Percentiles rank a stretch among this genome's conserved stretches.
phyloP scores from a whole-genome alignment of 2,797 vertebrate species.

The Syngnathus rostellatus region DNA sequence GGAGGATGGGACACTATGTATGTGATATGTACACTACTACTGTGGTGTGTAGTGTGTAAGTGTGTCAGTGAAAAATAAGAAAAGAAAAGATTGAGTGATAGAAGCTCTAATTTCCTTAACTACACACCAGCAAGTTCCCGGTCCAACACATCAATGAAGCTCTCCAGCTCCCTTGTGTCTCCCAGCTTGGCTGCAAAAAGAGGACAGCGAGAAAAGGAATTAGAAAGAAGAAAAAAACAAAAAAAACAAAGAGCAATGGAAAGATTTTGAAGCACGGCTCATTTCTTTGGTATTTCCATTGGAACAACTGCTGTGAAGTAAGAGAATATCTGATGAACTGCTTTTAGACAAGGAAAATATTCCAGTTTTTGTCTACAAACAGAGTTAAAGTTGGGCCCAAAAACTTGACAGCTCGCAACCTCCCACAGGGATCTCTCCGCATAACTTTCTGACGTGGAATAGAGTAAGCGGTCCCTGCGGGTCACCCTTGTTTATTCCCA shows the following conservation, averaged over 20 bases:
- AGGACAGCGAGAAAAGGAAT: slow-evolving; percentile 32
- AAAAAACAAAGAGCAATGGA: slow-evolving; percentile 30
- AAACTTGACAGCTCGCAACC: slow-evolving; percentile 12
- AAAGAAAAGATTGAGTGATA: slow-evolving; percentile 34
- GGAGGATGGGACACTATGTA: slow-evolving; percentile 11
- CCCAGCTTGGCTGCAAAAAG: slow-evolving; percentile 65
- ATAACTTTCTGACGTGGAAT: slow-evolving; percentile 1
- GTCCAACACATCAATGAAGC: slow-evolving; percentile 73
- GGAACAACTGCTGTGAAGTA: slow-evolving; percentile 43
- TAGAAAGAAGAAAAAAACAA: slow-evolving; percentile 15
- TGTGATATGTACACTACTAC: slow-evolving; percentile 5
- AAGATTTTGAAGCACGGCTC: slow-evolving; percentile 44
- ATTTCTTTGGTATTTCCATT: slow-evolving; percentile 60
- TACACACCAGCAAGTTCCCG: slow-evolving; percentile 68
- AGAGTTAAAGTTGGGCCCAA: slow-evolving; percentile 27
- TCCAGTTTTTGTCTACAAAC: slow-evolving; percentile 14
- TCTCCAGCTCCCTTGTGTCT: slow-evolving; percentile 71
- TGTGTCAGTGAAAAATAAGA: slow-evolving; percentile 19
- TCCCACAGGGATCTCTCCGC: slow-evolving; percentile 9
- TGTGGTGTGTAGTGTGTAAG: neutral
- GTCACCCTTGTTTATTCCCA: slow-evolving; percentile 9
- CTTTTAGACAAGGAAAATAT: slow-evolving; percentile 18
- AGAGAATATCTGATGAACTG: slow-evolving; percentile 39
- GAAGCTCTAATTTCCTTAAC: slow-evolving; percentile 40
- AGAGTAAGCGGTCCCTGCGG: slow-evolving; percentile 15